A percentile compares a stretch with the other conserved stretches of the same genome.
Conservation (phyloP, 1,140 invertebrate species). For the Drosophila pseudoananassae region DNA sequence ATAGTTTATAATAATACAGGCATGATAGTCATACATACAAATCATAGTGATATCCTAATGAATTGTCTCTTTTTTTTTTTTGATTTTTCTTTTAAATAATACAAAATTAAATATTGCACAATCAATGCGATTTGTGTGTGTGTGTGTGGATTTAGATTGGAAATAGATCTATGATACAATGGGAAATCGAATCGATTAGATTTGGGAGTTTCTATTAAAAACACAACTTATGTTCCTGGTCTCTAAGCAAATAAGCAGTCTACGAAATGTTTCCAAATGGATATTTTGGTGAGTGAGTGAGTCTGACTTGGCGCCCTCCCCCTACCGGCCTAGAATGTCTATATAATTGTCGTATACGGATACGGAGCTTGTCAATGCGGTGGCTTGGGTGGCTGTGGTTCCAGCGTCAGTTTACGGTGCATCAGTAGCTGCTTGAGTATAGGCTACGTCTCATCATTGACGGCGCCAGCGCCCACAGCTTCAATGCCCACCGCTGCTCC, state of each 20-base stretch:
- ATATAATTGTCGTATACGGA: conserved; percentile 30
- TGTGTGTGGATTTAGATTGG: conserved; percentile 20
- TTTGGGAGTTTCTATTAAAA: conserved; percentile 30
- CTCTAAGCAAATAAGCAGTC: conserved; percentile 68
- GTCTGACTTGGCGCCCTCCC: conserved; percentile 14
- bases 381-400: conserved; percentile 26
- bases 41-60: conserved; percentile 16
- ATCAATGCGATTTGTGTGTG: conserved; percentile 63
- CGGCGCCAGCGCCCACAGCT: conserved; percentile 66
- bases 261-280: conserved; percentile 67
- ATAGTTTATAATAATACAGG: conserved; percentile 63
- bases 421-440: conserved; percentile 84
- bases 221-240: conserved; percentile 46
- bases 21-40: conserved; percentile 41
- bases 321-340: conserved; percentile 43
- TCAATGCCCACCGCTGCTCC: conserved; percentile 61
- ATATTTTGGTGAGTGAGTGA: conserved; percentile 60
- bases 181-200: not conserved
- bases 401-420: conserved; percentile 72
- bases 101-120: conserved; percentile 74
- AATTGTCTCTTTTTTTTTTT: conserved; percentile 25
- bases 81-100: conserved; percentile 24
- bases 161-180: conserved; percentile 19
- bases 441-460: conserved; percentile 83
- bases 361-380: conserved; percentile 33